Evolutionary conservation across 1,140 invertebrate species (phyloP).

Genomic region (Sycophila sp.): DNA sequence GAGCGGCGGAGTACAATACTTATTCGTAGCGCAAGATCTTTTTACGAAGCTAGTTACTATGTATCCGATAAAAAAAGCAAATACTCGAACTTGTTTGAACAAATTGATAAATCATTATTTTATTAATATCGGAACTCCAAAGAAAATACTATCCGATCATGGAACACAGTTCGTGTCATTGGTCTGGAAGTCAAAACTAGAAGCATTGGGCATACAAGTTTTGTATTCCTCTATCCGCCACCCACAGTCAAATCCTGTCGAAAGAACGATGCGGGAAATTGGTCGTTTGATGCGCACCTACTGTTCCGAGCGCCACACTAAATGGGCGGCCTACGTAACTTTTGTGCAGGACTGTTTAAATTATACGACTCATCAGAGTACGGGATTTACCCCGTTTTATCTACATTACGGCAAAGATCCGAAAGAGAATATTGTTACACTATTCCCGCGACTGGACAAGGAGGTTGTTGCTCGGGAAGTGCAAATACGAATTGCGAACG

Average conservation of each 20-base stretch:
- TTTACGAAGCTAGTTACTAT: constrained; percentile 36
- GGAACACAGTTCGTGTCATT: constrained; percentile 14
- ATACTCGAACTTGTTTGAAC: too few relatives aligned
- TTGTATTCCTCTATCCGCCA: constrained; percentile 31
- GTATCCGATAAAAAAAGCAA: too few relatives aligned
- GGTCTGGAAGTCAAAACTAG: neutral
- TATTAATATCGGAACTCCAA: constrained; percentile 45
- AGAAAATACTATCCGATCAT: too few relatives aligned
- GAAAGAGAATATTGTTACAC: too few relatives aligned
- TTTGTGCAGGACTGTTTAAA: neutral
- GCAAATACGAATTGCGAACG: too few relatives aligned
- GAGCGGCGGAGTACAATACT: too few relatives aligned
- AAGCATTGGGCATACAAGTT: neutral
- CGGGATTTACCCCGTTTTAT: too few relatives aligned
- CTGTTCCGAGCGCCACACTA: constrained; percentile 17
- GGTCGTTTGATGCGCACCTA: constrained; percentile 32
- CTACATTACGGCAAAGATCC: too few relatives aligned
- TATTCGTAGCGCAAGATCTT: too few relatives aligned
- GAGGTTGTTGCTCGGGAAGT: too few relatives aligned
- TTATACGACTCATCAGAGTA: neutral
- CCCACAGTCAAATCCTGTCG: constrained; percentile 47
- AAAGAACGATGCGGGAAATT: constrained; percentile 50
- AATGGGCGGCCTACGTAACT: neutral
- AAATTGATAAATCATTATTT: too few relatives aligned
- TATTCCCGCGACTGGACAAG: too few relatives aligned